A percentile compares a stretch with the other conserved stretches of the same genome.
These are phyloP conservation scores for Aphelenchoides besseyi DNA, from an alignment of 1,140 invertebrate species.

Conservation along the genomic window DNA sequence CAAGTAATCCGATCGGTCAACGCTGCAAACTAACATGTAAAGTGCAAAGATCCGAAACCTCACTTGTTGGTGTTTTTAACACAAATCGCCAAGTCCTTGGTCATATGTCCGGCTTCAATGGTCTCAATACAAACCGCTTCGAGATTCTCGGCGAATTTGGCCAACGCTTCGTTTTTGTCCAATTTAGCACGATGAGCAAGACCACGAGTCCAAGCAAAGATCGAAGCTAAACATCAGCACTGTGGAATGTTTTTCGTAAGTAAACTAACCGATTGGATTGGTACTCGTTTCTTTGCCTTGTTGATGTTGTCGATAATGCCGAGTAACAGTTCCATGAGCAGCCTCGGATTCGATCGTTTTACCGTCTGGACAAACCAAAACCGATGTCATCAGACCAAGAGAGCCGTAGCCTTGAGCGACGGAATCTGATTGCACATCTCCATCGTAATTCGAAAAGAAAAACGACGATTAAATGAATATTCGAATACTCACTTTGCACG, in stretches of 20 bases:
- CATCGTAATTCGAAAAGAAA: not conserved
- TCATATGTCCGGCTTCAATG: slow-evolving; percentile 88
- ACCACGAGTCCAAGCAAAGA: slow-evolving; percentile 93
- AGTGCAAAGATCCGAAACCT: not conserved
- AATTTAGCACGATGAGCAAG: slow-evolving; percentile 84
- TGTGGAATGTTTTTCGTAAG: not conserved
- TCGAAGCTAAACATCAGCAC: slow-evolving; percentile 72
- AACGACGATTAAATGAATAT: slow-evolving; percentile 68
- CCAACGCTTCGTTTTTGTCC: slow-evolving; percentile 81
- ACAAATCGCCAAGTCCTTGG: slow-evolving; percentile 95
- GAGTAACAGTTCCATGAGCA: slow-evolving; percentile 91
- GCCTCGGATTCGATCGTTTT: slow-evolving; percentile 94
- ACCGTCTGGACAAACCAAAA: slow-evolving; percentile 86
- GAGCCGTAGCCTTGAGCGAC: slow-evolving; percentile 70
- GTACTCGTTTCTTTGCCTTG: slow-evolving; percentile 95
- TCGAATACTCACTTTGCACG: slow-evolving; percentile 93
- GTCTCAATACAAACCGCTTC: slow-evolving; percentile 84
- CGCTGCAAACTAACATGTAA: slow-evolving; percentile 63
- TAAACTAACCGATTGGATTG: slow-evolving; percentile 77
- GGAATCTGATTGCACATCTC: not conserved
- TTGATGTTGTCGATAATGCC: slow-evolving; percentile 86
- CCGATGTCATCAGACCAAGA: slow-evolving; percentile 89
- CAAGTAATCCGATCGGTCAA: slow-evolving; percentile 80
- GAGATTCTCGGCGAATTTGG: slow-evolving; percentile 46
- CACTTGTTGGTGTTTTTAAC: slow-evolving; percentile 73